These are phyloP conservation scores for Chymomyza procnemis DNA, from an alignment of 2,888 invertebrate species.

Conservation along the genomic window DNA sequence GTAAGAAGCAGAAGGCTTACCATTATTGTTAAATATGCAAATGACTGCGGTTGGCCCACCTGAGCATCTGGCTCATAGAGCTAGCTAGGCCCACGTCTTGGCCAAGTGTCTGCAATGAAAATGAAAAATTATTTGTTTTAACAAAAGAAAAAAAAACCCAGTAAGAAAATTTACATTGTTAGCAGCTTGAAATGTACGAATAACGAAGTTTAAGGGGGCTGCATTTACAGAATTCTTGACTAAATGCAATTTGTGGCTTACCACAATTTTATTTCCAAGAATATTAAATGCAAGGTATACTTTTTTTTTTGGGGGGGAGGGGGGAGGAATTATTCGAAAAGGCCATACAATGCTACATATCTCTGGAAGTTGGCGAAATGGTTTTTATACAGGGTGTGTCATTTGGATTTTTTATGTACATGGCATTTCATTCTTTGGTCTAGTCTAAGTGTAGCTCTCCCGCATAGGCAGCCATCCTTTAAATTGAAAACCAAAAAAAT, in stretches of 20 bases:
- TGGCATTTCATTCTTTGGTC: too few species aligned
- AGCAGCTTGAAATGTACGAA: not conserved
- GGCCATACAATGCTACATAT: too few species aligned
- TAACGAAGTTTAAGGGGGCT: not conserved
- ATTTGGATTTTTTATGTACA: too few species aligned
- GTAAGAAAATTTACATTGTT: not conserved
- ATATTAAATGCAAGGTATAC: not conserved
- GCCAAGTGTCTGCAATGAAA: conserved; percentile 5
- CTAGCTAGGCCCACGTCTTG: not conserved
- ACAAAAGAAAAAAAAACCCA: too few species aligned
- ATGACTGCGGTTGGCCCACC: not conserved
- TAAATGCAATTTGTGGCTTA: not conserved
- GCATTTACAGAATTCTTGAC: not conserved
- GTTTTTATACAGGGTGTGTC: too few species aligned
- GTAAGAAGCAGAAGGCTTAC: not conserved
- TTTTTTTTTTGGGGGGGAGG: too few species aligned
- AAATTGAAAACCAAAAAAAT: too few species aligned
- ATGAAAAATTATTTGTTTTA: conserved; percentile 21
- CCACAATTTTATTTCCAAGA: conserved; percentile 1
- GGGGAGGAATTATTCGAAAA: too few species aligned
- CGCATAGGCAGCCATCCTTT: too few species aligned
- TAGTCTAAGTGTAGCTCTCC: too few species aligned
- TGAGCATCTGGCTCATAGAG: not conserved
- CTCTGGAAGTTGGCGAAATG: too few species aligned
- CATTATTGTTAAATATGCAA: not conserved